These are phyloP conservation scores for Apamea monoglypha DNA, from an alignment of 2,888 invertebrate species.

Conservation along the genomic window DNA sequence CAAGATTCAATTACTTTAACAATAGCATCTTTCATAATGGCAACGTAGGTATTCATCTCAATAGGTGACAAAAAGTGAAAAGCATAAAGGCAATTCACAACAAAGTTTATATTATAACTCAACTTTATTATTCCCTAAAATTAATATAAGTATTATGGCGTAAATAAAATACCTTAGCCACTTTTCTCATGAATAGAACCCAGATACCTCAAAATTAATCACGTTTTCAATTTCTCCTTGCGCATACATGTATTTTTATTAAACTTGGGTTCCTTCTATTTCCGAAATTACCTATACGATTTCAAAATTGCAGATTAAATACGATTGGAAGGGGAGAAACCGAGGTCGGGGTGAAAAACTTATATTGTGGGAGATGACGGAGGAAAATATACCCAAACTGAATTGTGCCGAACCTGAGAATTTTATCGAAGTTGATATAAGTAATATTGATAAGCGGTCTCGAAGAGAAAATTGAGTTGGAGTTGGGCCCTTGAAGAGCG, in stretches of 20 bases:
- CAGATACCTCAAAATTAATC: constrained; percentile 52
- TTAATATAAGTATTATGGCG: constrained; percentile 21
- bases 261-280: constrained; percentile 36
- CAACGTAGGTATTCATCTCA: not conserved
- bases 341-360: constrained; percentile 42
- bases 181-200: constrained; percentile 38
- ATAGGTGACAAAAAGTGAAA: constrained; percentile 16
- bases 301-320: constrained; percentile 53
- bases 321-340: constrained; percentile 32
- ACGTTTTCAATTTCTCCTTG: constrained; percentile 49
- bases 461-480: constrained; percentile 78
- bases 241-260: constrained; percentile 26
- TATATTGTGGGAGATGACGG: constrained; percentile 41
- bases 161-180: constrained; percentile 32
- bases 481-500: constrained; percentile 70
- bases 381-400: constrained; percentile 56
- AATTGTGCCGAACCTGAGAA: constrained; percentile 62
- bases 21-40: constrained; percentile 18
- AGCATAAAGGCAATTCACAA: constrained; percentile 16
- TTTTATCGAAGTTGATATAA: constrained; percentile 74
- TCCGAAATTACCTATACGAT: constrained; percentile 37
- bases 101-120: constrained; percentile 38
- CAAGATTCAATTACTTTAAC: not conserved
- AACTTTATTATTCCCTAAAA: constrained; percentile 31
- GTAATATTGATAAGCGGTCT: constrained; percentile 78